phyloP scores from a whole-genome alignment of 2,797 vertebrate species.

The Argyrosomus regius region DNA sequence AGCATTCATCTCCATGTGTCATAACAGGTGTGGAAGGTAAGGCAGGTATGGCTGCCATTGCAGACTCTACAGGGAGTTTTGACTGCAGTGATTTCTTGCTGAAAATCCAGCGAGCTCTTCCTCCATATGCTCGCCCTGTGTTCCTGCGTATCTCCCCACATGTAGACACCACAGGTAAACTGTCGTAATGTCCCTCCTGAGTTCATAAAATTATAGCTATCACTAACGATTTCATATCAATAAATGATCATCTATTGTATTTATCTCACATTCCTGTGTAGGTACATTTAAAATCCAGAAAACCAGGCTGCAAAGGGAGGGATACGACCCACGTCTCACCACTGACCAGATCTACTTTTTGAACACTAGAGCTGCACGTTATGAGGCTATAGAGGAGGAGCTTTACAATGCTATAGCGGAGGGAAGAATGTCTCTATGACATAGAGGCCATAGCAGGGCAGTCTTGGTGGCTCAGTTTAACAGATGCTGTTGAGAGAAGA shows the following conservation, averaged over 20 bases:
- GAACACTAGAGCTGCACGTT: constrained; percentile 86
- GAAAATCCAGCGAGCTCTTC: constrained; percentile 88
- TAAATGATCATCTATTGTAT: constrained; percentile 5
- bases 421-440: constrained; percentile 88
- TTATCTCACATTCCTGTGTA: constrained; percentile 56
- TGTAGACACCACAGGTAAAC: constrained; percentile 92
- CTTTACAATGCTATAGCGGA: constrained; percentile 84
- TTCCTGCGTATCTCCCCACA: constrained; percentile 92
- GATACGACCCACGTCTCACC: constrained; percentile 88
- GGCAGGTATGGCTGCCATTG: constrained; percentile 95
- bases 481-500: constrained; percentile 39
- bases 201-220: background rate
- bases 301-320: constrained; percentile 91
- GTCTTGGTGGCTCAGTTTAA: constrained; percentile 42
- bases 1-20: constrained; percentile 20
- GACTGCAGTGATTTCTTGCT: constrained; percentile 85
- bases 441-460: constrained; percentile 18
- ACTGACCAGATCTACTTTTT: constrained; percentile 91
- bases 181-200: background rate
- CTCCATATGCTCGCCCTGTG: constrained; percentile 91
- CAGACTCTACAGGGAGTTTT: constrained; percentile 84
- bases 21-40: constrained; percentile 92
- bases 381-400: constrained; percentile 86
- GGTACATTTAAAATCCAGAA: constrained; percentile 98
- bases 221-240: background rate